Evolutionary conservation across 2,888 invertebrate species (phyloP).

Genomic region (Diogma glabrata): DNA sequence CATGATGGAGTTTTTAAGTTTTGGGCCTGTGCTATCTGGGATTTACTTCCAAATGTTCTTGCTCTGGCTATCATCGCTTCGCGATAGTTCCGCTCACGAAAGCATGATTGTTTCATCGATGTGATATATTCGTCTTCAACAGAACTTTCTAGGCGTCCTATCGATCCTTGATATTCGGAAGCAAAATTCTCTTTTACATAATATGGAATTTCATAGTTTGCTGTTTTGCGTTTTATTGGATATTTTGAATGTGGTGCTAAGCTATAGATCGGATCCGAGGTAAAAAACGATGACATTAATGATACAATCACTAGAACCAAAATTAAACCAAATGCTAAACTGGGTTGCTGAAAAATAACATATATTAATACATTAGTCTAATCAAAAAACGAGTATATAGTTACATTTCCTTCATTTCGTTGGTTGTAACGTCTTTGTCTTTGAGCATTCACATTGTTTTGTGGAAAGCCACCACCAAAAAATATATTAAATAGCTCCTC

Average conservation of each 20-base stretch:
- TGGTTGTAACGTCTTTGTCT: constrained; percentile 13
- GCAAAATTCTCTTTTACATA: constrained; percentile 86
- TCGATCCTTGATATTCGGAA: constrained; percentile 72
- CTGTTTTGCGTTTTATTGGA: constrained; percentile 56
- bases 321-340: constrained; percentile 45
- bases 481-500: constrained; percentile 98
- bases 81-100: constrained; percentile 79
- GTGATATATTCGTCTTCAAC: constrained; percentile 91
- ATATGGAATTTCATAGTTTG: constrained; percentile 75
- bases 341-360: constrained; percentile 29
- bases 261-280: constrained; percentile 88
- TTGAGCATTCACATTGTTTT: constrained; percentile 19
- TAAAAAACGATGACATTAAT: constrained; percentile 88
- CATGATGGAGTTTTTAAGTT: constrained; percentile 71
- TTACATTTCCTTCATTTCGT: constrained; percentile 11
- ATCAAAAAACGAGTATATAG: neutral
- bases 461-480: constrained; percentile 71
- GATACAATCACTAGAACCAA: constrained; percentile 83
- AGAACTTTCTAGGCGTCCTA: constrained; percentile 76
- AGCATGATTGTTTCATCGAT: constrained; percentile 77
- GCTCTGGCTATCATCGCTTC: constrained; percentile 93
- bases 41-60: constrained; percentile 77
- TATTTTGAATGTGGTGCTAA: constrained; percentile 58
- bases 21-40: constrained; percentile 69
- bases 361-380: neutral